Conservation (phyloP, 2,888 invertebrate species). For the Zhuqinia jingwanae region DNA sequence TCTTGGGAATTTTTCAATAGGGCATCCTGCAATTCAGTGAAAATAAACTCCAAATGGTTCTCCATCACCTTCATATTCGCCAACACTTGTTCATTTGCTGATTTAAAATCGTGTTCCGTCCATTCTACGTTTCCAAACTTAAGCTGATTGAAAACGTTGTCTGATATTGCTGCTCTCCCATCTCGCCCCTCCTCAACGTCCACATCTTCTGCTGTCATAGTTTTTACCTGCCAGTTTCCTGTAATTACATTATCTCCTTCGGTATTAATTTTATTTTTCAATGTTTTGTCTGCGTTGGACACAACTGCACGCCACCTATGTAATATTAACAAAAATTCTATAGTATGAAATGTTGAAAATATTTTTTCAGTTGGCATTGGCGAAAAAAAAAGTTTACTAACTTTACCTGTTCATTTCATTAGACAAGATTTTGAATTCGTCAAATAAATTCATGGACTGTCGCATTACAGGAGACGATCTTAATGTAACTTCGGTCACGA, state of each 20-base stretch:
- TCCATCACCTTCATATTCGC: constrained; percentile 24
- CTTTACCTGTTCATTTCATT: constrained; percentile 3
- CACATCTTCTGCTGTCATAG: constrained; percentile 38
- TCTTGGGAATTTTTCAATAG: constrained; percentile 43
- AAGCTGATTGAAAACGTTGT: constrained; percentile 52
- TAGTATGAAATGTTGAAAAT: too few species aligned
- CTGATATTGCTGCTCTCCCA: constrained; percentile 18
- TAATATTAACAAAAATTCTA: too few species aligned
- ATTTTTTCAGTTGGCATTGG: neutral
- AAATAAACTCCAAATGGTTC: neutral
- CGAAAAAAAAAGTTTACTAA: neutral
- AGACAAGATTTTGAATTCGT: constrained; percentile 63
- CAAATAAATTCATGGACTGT: constrained; percentile 62
- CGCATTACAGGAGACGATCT: constrained; percentile 68
- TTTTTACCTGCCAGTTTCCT: constrained; percentile 70
- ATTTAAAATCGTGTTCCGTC: constrained; percentile 70
- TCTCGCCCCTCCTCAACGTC: constrained; percentile 32
- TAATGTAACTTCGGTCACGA: constrained; percentile 58
- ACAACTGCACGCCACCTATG: constrained; percentile 67
- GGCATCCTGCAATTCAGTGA: constrained; percentile 34
- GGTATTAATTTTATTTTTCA: constrained; percentile 51
- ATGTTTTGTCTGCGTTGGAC: constrained; percentile 22
- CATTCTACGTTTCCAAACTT: constrained; percentile 67
- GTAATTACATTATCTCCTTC: constrained; percentile 64
- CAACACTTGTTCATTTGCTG: constrained; percentile 22